These are phyloP conservation scores for Elanus axillaris DNA, from an alignment of 2,113 vertebrate genomes.

Conservation along the genomic window DNA sequence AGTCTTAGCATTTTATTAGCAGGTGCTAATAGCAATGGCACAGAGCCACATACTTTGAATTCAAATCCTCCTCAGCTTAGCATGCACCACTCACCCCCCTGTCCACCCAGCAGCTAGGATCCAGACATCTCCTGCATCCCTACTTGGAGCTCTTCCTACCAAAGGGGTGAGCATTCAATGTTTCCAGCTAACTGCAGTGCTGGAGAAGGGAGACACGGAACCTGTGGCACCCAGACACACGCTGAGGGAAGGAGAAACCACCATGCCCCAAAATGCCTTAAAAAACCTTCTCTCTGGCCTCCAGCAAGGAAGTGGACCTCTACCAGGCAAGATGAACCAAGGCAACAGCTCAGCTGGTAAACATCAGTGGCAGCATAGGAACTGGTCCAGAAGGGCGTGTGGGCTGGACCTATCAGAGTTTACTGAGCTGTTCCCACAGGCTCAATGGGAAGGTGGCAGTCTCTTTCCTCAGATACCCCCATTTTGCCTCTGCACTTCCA, in stretches of 20 bases:
- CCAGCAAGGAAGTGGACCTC: not conserved
- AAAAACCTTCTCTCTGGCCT: not conserved
- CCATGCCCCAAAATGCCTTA: not conserved
- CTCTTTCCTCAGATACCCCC: not conserved
- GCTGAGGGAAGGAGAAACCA: not conserved
- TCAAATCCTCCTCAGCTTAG: not conserved
- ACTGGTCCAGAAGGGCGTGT: not conserved
- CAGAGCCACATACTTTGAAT: constrained; percentile 14
- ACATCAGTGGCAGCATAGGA: not conserved
- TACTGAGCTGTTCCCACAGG: not conserved
- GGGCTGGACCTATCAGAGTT: not conserved
- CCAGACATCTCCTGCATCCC: not conserved
- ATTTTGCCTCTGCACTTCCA: not conserved
- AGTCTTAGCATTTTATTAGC: constrained; percentile 38
- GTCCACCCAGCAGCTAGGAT: not conserved
- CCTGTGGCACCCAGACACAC: not conserved
- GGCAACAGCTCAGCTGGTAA: not conserved
- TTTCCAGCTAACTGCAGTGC: not conserved
- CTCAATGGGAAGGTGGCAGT: not conserved
- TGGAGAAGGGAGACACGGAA: not conserved
- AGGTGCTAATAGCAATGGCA: constrained; percentile 10
- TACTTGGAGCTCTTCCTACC: not conserved
- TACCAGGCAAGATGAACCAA: not conserved
- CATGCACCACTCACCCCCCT: not conserved
- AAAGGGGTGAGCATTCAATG: not conserved